Evolutionary conservation across 2,113 vertebrate species (phyloP).

Genomic region (Phycodurus eques): DNA sequence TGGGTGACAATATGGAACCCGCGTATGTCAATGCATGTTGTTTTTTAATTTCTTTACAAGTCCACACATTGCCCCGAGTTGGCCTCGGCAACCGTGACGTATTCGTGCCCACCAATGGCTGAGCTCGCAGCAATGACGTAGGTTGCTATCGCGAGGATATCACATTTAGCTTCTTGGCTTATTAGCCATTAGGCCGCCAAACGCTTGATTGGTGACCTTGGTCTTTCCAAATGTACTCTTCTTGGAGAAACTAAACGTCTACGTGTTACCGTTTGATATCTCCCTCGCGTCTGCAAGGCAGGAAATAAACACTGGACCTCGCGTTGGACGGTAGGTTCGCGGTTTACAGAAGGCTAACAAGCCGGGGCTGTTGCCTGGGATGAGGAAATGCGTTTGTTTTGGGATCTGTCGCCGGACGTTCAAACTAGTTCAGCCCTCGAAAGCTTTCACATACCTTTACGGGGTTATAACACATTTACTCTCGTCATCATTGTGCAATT

Average conservation of each 20-base stretch:
- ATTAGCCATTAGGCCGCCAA: constrained; percentile 45
- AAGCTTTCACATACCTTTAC: background rate
- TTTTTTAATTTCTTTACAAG: background rate
- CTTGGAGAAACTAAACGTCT: background rate
- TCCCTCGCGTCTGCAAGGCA: constrained; percentile 11
- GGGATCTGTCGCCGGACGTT: constrained; percentile 27
- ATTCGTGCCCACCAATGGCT: constrained; percentile 50
- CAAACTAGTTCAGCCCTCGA: background rate
- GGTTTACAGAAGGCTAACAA: constrained; percentile 41
- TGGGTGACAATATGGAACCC: too few relatives aligned
- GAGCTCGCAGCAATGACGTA: constrained; percentile 19
- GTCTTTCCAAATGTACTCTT: constrained; percentile 5
- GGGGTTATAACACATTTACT: background rate
- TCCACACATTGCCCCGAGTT: background rate
- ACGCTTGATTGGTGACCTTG: constrained; percentile 5
- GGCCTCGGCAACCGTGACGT: constrained; percentile 75
- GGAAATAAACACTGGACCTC: constrained; percentile 28
- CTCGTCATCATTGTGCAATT: background rate
- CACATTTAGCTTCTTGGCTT: constrained; percentile 49
- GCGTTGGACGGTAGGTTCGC: constrained; percentile 50
- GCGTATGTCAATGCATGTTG: too few relatives aligned
- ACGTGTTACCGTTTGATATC: background rate
- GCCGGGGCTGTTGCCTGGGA: constrained; percentile 15
- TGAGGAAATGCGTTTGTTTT: constrained; percentile 63
- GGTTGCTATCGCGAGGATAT: constrained; percentile 63